A percentile compares a stretch with the other conserved stretches of the same genome.
These are phyloP conservation scores for Chascanopsetta lugubris DNA, from an alignment of 2,113 vertebrate genomes.

Conservation along the genomic window DNA sequence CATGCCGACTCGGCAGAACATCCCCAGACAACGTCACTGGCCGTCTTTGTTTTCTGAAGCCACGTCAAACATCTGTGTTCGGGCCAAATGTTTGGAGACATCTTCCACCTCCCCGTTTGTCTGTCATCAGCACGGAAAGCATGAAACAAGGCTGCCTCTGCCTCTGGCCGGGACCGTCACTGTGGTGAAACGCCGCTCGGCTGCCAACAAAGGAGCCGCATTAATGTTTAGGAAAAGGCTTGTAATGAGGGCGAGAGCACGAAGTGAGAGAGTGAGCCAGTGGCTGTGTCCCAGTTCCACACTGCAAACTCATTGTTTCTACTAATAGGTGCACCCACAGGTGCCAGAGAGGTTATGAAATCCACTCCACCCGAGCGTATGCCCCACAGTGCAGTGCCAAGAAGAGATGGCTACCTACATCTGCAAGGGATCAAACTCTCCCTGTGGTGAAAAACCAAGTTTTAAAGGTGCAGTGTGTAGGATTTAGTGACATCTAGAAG, in stretches of 20 bases:
- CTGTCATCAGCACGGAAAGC: slow-evolving; percentile 36
- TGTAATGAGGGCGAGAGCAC: slow-evolving; percentile 19
- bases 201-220: slow-evolving; percentile 27
- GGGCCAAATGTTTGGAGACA: slow-evolving; percentile 29
- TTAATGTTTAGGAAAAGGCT: slow-evolving; percentile 44
- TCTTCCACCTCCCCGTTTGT: slow-evolving; percentile 23
- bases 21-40: background rate
- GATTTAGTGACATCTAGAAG: too few relatives aligned
- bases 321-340: background rate
- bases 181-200: slow-evolving; percentile 38
- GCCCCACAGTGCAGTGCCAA: background rate
- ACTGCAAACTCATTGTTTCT: background rate
- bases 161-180: slow-evolving; percentile 60
- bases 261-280: background rate
- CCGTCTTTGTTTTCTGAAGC: slow-evolving; percentile 4
- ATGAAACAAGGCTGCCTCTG: slow-evolving; percentile 59
- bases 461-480: too few relatives aligned
- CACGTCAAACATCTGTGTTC: slow-evolving; percentile 5
- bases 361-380: background rate
- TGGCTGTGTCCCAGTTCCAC: slow-evolving; percentile 1
- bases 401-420: background rate
- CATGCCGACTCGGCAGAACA: slow-evolving; percentile 28
- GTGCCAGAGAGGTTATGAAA: slow-evolving; percentile 7
- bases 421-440: background rate
- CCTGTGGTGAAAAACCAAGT: too few relatives aligned